Base-by-base conservation (phyloP, 2,113 vertebrate species). In the Cheilinus undulatus region DNA sequence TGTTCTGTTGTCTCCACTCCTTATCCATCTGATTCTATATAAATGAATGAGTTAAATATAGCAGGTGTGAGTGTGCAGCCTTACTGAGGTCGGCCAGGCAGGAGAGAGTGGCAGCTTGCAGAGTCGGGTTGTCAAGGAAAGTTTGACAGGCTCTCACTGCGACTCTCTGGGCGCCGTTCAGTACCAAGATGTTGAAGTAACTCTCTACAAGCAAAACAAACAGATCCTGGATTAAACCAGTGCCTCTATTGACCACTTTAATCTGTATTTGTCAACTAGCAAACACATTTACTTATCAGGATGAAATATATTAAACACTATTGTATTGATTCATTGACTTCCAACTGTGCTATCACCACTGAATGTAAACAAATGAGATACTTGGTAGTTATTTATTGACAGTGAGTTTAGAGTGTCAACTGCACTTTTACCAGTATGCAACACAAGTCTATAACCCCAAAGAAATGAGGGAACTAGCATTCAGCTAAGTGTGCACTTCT, bases 61-160 rank as follows among this genome's bases (percentile, higher is more conserved):
- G 63, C n/a, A 13, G 61, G n/a, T 53, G 24, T 13, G 63, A n/a
- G 46, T 28, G 48, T 70, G 57, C 1, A 3, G 28, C 92, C 97
- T 98, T 84, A 99, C 98, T 98, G 64, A 99, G 94, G 58, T 95
- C 93, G 1, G 97, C 95, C 84, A 99, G 91, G 59, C 95, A 97
- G 89, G 91, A 94, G 3, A 99, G 95, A 0, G 93, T 95, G 3
- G 95, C 91, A 1, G 95, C 90, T 20, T 98, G 97, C 36, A 99
- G 86, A 0, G 28, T 60, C 3, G 90, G 82, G 30, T 98, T 99
- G 56, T 86, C 43, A 5, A 95, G 92, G 61, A 96, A 98, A 0
- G 42, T 86, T 64, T 67, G 79, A 70, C 96, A 94, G 17, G 97
- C 96, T 63, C 92, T 94, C 36, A 96, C 87, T 20, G 95, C 86